A percentile compares a stretch with the other conserved stretches of the same genome.
These are phyloP conservation scores for Eupelmus urozonus DNA, from an alignment of 2,888 invertebrate species.

Conservation along the genomic window DNA sequence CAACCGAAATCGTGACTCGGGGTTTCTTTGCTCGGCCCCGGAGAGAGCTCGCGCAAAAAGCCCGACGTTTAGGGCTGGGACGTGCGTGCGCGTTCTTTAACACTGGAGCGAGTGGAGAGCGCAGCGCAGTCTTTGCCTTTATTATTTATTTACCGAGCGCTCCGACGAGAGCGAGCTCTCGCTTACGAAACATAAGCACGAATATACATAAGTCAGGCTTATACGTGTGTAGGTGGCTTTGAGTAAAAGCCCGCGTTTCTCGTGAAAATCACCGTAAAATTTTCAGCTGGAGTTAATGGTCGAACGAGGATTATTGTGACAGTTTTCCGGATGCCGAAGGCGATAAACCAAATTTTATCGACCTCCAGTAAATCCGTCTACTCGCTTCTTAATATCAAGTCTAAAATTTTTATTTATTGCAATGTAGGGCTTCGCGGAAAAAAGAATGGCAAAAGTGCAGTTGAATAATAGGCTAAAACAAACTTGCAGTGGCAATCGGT, in stretches of 20 bases:
- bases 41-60: slow-evolving; percentile 22
- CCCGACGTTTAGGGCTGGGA: slow-evolving; percentile 37
- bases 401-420: too few species aligned
- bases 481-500: too few species aligned
- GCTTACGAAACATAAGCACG: slow-evolving; percentile 35
- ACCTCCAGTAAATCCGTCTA: too few species aligned
- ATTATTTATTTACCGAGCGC: slow-evolving; percentile 43
- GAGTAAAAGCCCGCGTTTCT: background rate
- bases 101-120: background rate
- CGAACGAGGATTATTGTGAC: too few species aligned
- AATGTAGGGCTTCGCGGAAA: too few species aligned
- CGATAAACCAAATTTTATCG: too few species aligned
- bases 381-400: too few species aligned
- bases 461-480: too few species aligned
- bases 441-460: too few species aligned
- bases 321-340: too few species aligned
- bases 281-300: too few species aligned
- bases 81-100: background rate
- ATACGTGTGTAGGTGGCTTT: slow-evolving; percentile 6
- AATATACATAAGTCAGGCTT: slow-evolving; percentile 19
- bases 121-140: slow-evolving; percentile 27
- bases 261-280: background rate
- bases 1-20: slow-evolving; percentile 49
- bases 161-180: slow-evolving; percentile 24
- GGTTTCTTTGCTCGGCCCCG: slow-evolving; percentile 9